These are phyloP conservation scores for Babylonia areolata DNA, from an alignment of 1,140 invertebrate genomes.

Conservation along the genomic window DNA sequence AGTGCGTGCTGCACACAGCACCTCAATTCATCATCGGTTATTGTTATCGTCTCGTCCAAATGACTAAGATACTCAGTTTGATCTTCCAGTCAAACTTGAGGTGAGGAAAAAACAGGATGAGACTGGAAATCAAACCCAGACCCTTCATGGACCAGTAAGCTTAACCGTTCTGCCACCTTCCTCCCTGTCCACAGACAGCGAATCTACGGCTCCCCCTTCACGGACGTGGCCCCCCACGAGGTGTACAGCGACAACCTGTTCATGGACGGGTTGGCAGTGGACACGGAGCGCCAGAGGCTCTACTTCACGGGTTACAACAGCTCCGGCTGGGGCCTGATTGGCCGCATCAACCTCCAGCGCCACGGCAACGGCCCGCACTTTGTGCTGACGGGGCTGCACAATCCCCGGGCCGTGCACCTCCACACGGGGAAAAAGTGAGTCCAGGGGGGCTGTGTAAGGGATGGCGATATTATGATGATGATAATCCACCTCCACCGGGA, in stretches of 20 bases:
- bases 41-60: too few relatives aligned
- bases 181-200: constrained; percentile 53
- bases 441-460: too few relatives aligned
- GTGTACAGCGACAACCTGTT: constrained; percentile 51
- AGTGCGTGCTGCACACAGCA: too few relatives aligned
- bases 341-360: constrained; percentile 52
- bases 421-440: constrained; percentile 59
- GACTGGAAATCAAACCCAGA: too few relatives aligned
- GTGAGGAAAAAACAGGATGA: too few relatives aligned
- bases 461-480: too few relatives aligned
- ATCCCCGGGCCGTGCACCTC: constrained; percentile 56
- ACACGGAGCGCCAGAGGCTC: constrained; percentile 50
- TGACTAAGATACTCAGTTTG: too few relatives aligned
- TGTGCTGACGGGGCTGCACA: constrained; percentile 48
- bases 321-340: constrained; percentile 53
- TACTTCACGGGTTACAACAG: constrained; percentile 60
- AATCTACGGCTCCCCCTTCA: constrained; percentile 53
- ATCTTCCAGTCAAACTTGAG: too few relatives aligned
- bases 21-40: too few relatives aligned
- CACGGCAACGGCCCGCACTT: constrained; percentile 45
- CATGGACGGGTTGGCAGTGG: constrained; percentile 54
- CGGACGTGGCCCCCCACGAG: constrained; percentile 51
- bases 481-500: too few relatives aligned
- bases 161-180: too few relatives aligned
- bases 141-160: too few relatives aligned